Evolutionary conservation across 2,797 vertebrate species (phyloP).

Genomic region (Notamacropus eugenii): DNA sequence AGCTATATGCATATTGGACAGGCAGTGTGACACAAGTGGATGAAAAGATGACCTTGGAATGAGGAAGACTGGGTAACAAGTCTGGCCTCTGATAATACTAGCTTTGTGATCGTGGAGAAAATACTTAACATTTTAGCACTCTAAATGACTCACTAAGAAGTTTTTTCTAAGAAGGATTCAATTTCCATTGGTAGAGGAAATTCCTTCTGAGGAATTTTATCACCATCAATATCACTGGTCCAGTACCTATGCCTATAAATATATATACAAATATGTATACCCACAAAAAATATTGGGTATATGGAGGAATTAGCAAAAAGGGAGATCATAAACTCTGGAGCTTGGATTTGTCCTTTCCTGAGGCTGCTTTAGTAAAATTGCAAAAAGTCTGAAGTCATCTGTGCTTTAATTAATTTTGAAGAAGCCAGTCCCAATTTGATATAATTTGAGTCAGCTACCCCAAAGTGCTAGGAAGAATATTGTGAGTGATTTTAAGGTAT

Average conservation of each 20-base stretch:
- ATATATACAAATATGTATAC: too few species aligned
- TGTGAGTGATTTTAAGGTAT: background rate
- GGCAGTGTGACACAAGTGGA: too few species aligned
- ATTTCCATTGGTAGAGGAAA: background rate
- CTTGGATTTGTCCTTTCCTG: background rate
- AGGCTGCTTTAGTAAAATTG: background rate
- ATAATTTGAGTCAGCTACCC: background rate
- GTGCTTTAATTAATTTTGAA: background rate
- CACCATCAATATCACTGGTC: background rate
- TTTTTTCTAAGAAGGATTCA: background rate
- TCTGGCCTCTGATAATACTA: background rate
- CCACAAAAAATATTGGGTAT: too few species aligned
- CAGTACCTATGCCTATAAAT: background rate
- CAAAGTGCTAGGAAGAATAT: background rate
- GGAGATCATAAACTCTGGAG: background rate
- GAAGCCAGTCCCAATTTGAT: background rate
- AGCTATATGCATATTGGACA: background rate
- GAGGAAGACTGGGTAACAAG: background rate
- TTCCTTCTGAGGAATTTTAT: background rate
- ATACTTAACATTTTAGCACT: background rate
- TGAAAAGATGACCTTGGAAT: background rate
- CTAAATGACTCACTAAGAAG: background rate
- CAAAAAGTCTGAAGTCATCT: background rate
- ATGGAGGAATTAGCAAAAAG: background rate
- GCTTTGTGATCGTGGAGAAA: background rate